phyloP scores from a whole-genome alignment of 1,140 invertebrate genomes.

The Drosophila rufa region DNA sequence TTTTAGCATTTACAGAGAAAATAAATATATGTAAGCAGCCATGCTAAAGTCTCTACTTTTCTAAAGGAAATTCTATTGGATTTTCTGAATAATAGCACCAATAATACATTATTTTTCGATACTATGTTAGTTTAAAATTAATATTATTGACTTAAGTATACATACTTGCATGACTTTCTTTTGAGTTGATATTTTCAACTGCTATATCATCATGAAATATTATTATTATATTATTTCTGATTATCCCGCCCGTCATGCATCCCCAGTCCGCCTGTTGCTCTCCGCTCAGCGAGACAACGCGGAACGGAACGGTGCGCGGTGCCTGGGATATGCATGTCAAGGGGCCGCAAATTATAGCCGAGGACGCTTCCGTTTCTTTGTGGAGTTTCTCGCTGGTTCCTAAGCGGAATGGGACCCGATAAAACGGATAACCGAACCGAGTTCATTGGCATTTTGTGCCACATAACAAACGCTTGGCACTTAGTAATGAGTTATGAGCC shows the following conservation, averaged over 20 bases:
- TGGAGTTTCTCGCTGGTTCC: conserved; percentile 25
- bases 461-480: conserved; percentile 69
- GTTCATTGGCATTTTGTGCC: conserved; percentile 79
- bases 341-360: conserved; percentile 70
- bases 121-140: too few species aligned
- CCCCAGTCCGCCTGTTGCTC: conserved; percentile 3
- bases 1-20: too few species aligned
- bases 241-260: background rate
- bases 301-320: background rate
- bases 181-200: background rate
- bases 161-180: background rate
- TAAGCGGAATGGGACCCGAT: conserved; percentile 47
- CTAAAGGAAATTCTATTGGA: background rate
- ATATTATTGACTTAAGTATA: background rate
- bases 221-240: background rate
- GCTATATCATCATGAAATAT: background rate
- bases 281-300: background rate
- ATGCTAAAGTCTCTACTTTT: background rate
- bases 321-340: conserved; percentile 72
- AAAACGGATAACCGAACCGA: conserved; percentile 23
- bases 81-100: too few species aligned
- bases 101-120: too few species aligned
- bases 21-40: too few species aligned
- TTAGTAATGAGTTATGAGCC: conserved; percentile 61
- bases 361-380: conserved; percentile 73